phyloP scores from a whole-genome alignment of 2,113 vertebrate genomes.

The Chinchilla lanigera region DNA sequence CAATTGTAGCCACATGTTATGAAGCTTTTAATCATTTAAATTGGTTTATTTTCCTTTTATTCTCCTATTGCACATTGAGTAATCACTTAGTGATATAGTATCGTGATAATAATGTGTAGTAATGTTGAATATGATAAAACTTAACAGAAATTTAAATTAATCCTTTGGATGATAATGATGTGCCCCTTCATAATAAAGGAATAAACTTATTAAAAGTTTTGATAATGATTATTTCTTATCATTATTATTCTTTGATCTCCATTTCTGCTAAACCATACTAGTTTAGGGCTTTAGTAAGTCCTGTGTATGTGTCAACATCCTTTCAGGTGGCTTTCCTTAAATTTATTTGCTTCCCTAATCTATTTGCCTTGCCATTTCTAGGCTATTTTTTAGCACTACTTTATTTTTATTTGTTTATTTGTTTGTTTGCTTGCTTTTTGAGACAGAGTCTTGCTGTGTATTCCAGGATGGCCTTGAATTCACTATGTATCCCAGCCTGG shows the following conservation, averaged over 20 bases:
- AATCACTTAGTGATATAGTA: constrained; percentile 39
- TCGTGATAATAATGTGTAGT: background rate
- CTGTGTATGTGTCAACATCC: background rate
- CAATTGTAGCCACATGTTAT: constrained; percentile 62
- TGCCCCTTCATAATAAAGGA: constrained; percentile 1
- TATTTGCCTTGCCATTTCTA: background rate
- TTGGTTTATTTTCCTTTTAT: constrained; percentile 64
- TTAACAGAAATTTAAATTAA: constrained; percentile 36
- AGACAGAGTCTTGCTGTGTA: background rate
- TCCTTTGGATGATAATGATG: constrained; percentile 37
- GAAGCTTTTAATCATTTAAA: constrained; percentile 67
- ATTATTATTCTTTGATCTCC: constrained; percentile 7
- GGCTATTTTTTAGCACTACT: constrained; percentile 1
- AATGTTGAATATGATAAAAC: constrained; percentile 48
- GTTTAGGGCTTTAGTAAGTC: background rate
- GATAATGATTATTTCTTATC: constrained; percentile 32
- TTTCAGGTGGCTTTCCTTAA: background rate
- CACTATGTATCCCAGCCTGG: no score
- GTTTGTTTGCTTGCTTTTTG: no score
- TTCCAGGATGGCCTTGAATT: no score
- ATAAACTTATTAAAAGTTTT: constrained; percentile 33
- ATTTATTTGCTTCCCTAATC: constrained; percentile 47
- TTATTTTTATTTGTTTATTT: background rate
- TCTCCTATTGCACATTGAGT: constrained; percentile 32
- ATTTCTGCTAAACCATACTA: background rate